Evolutionary conservation across 92 coral and sea anemone species (phyloP), one percentile per base, ranked within the genome.

Genomic region (Siderastrea siderea): DNA sequence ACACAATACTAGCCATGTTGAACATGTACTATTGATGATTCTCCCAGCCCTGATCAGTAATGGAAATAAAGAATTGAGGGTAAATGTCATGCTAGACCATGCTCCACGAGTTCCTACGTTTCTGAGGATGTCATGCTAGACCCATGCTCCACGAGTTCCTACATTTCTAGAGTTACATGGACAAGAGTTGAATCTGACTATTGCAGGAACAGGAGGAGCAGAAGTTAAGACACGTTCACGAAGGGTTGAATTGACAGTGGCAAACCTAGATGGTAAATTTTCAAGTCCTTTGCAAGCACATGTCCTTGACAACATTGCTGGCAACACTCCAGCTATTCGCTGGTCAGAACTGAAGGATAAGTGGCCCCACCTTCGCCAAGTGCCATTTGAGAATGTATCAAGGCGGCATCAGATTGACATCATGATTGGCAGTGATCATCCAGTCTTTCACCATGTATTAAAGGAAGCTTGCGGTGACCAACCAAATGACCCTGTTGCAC

Each of bases 391-490:
- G 17, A 75, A 50, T 17, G 78, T 87, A 66, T 48, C 89, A 47
- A 78, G 63, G 44, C 87, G 94, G 66, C 84, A 74, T 17, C 90
- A 82, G 38, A 86, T 86, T n/a, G 84, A 86, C 73, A 78, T 86
- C 12, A 9, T 86, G 74, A 91, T 86, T 58, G 90, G 91, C 2
- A 91, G 94, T 52, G 88, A 91, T 69, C 94, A 91, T 68, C 91
- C 90, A 2, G 44, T 80, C 8, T 86, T 91, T 71, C 91, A 91
- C 60, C 87, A 59, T 11, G 84, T 80, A 0, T 70, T 75, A 16
- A 75, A 75, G 57, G 84, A 81, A 78, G 46, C 48, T 7, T 57
- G 47, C 72, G 86, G 87, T 1, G 13, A 26, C 16, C 51, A 77
- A 11, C 58, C 51, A 5, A 80, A 63, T 46, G 87, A 90, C 55